phyloP scores from a whole-genome alignment of 2,797 vertebrate species.

The Phalloptychus januarius region DNA sequence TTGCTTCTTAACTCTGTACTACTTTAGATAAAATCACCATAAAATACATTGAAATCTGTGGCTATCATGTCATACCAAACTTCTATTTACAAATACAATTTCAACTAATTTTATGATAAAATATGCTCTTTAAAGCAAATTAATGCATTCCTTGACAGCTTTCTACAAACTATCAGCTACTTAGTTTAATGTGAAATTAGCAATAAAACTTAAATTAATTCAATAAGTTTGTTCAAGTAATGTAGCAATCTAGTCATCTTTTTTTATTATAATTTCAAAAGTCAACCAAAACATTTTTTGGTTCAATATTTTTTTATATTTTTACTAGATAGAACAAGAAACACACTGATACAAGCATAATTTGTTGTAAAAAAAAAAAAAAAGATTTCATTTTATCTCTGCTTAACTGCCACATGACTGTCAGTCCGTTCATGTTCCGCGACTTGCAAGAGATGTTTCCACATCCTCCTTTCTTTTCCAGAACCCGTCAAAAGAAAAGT shows the following conservation, averaged over 20 bases:
- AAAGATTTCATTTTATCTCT: not conserved
- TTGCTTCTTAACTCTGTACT: not conserved
- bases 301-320: not conserved
- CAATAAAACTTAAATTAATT: not conserved
- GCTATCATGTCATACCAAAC: not conserved
- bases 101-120: not conserved
- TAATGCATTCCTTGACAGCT: not conserved
- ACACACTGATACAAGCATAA: not conserved
- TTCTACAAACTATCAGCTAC: not conserved
- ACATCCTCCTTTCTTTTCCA: conserved; percentile 63
- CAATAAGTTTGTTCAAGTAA: not conserved
- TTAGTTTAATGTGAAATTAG: not conserved
- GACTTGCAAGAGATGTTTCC: not conserved
- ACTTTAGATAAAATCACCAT: too few relatives aligned
- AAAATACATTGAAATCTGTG: too few relatives aligned
- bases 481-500: conserved; percentile 73
- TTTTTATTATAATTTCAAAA: not conserved
- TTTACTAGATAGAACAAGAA: not conserved
- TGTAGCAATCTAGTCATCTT: not conserved
- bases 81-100: not conserved
- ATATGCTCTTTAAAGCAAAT: not conserved
- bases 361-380: not conserved
- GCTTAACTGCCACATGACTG: not conserved
- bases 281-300: not conserved
- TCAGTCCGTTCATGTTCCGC: not conserved